Evolutionary conservation across 2,888 invertebrate species (phyloP).

Genomic region (Tetragonisca angustula): DNA sequence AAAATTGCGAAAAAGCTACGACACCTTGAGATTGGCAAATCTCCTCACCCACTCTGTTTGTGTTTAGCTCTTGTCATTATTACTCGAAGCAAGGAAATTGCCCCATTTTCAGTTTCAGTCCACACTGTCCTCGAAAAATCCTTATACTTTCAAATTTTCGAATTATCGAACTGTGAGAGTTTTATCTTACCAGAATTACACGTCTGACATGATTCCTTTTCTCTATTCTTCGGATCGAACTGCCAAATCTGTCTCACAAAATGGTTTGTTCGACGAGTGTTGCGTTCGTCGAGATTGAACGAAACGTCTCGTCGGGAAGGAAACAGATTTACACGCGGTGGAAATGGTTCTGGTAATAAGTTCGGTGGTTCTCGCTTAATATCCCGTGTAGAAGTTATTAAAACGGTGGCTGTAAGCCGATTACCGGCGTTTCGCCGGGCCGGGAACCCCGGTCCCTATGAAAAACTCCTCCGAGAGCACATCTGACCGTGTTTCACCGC

Average conservation of each 20-base stretch:
- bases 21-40: neutral
- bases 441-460: neutral
- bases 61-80: no score
- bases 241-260: neutral
- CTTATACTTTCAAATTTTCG: neutral
- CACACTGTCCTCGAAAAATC: neutral
- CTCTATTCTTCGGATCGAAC: neutral
- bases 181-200: neutral
- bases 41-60: no score
- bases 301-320: neutral
- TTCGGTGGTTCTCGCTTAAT: slow-evolving; percentile 23
- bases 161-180: neutral
- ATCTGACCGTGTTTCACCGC: neutral
- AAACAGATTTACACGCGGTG: slow-evolving; percentile 29
- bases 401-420: slow-evolving; percentile 36
- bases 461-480: slow-evolving; percentile 12
- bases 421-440: slow-evolving; percentile 37
- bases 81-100: neutral
- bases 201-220: no score
- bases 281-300: no score
- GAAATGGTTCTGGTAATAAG: slow-evolving; percentile 14
- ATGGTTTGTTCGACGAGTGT: neutral
- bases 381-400: slow-evolving; percentile 46
- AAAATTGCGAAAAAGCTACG: neutral
- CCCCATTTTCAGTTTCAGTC: neutral